Percentiles rank a stretch among this genome's conserved stretches.
These are phyloP conservation scores for Volucella zonaria DNA, from an alignment of 2,888 invertebrate genomes.

Conservation along the genomic window DNA sequence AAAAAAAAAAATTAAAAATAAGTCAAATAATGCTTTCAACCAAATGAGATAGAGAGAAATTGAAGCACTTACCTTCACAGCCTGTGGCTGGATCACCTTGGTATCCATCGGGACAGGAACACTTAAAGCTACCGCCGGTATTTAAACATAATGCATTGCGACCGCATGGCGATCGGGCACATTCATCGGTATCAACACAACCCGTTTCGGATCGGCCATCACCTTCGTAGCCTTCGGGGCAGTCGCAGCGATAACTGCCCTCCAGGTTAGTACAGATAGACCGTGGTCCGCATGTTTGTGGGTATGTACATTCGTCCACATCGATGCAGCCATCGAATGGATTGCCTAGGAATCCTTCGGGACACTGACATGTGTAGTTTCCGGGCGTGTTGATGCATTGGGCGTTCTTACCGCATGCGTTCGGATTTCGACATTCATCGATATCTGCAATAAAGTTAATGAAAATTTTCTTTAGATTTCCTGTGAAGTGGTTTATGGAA, in stretches of 20 bases:
- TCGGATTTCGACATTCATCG: conserved; percentile 92
- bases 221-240: conserved; percentile 91
- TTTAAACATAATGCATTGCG: conserved; percentile 91
- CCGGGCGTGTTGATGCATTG: conserved; percentile 92
- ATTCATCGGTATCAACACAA: conserved; percentile 90
- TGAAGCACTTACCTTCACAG: conserved; percentile 87
- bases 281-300: conserved; percentile 89
- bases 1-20: conserved; percentile 8
- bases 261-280: conserved; percentile 91
- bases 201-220: conserved; percentile 87
- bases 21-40: conserved; percentile 33
- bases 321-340: conserved; percentile 91
- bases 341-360: conserved; percentile 92
- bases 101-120: conserved; percentile 92
- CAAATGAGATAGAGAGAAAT: not conserved
- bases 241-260: conserved; percentile 92
- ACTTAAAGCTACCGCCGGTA: conserved; percentile 90
- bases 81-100: conserved; percentile 89
- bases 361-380: conserved; percentile 93
- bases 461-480: not conserved
- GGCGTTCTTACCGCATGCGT: conserved; percentile 91
- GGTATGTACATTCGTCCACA: conserved; percentile 91
- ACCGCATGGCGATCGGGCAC: conserved; percentile 89
- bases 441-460: conserved; percentile 86
- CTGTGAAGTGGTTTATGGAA: too few relatives aligned